Evolutionary conservation across 1,140 invertebrate species (phyloP), one percentile per base, ranked within the genome.

Genomic region (Drosophila lini): DNA sequence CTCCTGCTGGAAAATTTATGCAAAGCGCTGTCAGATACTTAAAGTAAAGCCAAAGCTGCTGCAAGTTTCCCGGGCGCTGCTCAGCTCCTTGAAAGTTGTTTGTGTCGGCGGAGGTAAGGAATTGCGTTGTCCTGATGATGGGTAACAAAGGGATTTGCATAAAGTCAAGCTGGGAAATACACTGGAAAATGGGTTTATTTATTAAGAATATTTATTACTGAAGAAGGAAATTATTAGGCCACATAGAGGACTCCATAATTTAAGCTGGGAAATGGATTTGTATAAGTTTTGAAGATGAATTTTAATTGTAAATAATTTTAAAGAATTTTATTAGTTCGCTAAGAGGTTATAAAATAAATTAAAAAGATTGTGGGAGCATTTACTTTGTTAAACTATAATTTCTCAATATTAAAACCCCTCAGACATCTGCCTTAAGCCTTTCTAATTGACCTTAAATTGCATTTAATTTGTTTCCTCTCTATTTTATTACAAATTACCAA

Each of bases 11-110:
- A 52, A 83, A 88, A 88, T 83, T 88, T 88, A 89, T 88, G 83
- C 84, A 88, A 88, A 88, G 84, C 83, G 77, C 84, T 67, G 71
- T 55, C 76, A 89, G 83, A 89, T 88, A 88, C 83, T 88, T 88
- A 80, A 88, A 88, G 80, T 74, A 80, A 86, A 59, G 67, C 76
- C 80, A 70, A 88, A 81, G 81, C 61, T 60, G 80, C 40, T 60
- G 70, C 80, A 74, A 78, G 64, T 78, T 78, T 74, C 50, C 55
- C 36, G 22, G 19, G n/a, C 40, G 63, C 38, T 45, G 40, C 32
- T 36, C 28, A 19, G 9, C 41, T 50, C 56, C 28, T 41, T 68
- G 48, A 42, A 58, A 69, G 62, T 80, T 65, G 53, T 58, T 48
- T 58, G 42, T 36, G 19, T 38, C n/a, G 32, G 19, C 45, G 28